Conservation (phyloP, 2,888 invertebrate species). For the Heteromyza rotundicornis region DNA sequence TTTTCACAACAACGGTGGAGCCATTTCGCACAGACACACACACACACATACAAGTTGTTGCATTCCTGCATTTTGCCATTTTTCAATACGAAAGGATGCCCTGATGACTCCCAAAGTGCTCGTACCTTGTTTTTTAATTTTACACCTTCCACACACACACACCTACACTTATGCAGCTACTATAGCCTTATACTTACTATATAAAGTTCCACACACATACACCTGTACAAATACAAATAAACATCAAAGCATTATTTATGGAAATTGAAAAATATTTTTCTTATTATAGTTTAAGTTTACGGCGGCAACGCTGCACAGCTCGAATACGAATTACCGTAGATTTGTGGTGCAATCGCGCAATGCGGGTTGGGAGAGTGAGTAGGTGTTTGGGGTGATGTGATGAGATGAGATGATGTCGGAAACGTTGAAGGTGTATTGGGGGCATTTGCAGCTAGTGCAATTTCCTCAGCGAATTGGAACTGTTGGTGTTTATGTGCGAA, state of each 20-base stretch:
- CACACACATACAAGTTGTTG: neutral
- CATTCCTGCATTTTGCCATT: neutral
- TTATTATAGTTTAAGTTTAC: slow-evolving; percentile 33
- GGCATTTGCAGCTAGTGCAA: neutral
- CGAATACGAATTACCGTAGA: slow-evolving; percentile 20
- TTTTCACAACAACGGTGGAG: slow-evolving; percentile 7
- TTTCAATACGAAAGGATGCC: slow-evolving; percentile 5
- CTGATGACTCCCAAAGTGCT: slow-evolving; percentile 26
- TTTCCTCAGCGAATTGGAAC: slow-evolving; percentile 1
- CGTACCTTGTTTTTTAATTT: slow-evolving; percentile 23
- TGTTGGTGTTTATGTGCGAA: slow-evolving; percentile 18
- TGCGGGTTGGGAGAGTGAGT: no score
- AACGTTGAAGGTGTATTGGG: no score
- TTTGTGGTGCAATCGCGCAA: neutral
- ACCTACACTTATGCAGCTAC: neutral
- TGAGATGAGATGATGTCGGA: no score
- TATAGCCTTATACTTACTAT: neutral
- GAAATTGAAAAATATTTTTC: slow-evolving; percentile 49
- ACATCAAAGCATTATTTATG: slow-evolving; percentile 50
- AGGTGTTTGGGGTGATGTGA: no score
- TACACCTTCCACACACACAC: slow-evolving; percentile 16
- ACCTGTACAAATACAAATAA: slow-evolving; percentile 23
- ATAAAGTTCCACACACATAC: neutral
- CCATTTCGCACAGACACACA: neutral
- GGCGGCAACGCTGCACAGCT: slow-evolving; percentile 13